Percentiles rank a stretch among this genome's conserved stretches.
These are phyloP conservation scores for Propithecus coquereli DNA, from an alignment of 2,113 vertebrate genomes.

Conservation along the genomic window DNA sequence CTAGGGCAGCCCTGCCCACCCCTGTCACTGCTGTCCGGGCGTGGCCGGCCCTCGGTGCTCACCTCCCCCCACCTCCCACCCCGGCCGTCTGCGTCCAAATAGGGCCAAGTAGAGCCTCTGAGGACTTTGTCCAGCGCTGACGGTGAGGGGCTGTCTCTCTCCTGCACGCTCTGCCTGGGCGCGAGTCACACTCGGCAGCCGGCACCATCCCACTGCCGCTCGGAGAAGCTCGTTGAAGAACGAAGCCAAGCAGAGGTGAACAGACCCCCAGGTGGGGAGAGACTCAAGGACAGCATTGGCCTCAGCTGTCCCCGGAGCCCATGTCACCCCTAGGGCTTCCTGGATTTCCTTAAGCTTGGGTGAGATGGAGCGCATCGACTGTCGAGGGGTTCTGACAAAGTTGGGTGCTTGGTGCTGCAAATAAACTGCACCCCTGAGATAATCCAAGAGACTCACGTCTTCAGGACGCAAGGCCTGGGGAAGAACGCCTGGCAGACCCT, in stretches of 20 bases:
- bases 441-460: rapidly evolving
- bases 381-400: not conserved
- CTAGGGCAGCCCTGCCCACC: not conserved
- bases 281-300: rapidly evolving
- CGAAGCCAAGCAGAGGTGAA: not conserved
- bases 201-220: rapidly evolving
- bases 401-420: not conserved
- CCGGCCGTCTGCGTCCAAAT: not conserved
- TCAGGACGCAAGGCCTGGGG: not conserved
- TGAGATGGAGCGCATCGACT: not conserved
- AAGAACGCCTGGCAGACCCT: rapidly evolving
- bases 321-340: not conserved
- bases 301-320: rapidly evolving
- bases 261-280: not conserved
- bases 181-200: not conserved
- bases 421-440: not conserved
- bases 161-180: not conserved
- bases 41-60: no score
- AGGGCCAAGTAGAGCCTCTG: not conserved
- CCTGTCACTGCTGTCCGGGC: no score
- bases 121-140: not conserved
- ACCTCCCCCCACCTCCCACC: not conserved
- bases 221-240: no score
- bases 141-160: not conserved
- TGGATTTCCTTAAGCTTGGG: not conserved